These are phyloP conservation scores for Cyprinodon brontotheroides DNA, from an alignment of 2,113 vertebrate genomes.

Conservation along the genomic window DNA sequence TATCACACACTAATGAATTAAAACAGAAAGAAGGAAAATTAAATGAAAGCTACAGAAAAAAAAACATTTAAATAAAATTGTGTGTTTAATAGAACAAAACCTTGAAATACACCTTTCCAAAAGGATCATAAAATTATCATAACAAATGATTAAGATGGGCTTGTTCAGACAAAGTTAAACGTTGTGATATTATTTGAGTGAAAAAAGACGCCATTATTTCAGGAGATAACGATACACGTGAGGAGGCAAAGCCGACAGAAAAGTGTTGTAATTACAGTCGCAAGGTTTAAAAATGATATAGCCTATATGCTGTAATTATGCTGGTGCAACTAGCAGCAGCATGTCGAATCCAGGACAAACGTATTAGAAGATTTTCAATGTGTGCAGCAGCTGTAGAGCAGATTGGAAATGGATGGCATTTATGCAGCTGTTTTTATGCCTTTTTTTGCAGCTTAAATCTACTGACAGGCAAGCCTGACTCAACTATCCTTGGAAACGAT, in stretches of 20 bases:
- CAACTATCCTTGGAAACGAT: neutral
- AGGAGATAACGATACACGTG: slow-evolving; percentile 15
- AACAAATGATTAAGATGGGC: slow-evolving; percentile 17
- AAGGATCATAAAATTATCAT: neutral
- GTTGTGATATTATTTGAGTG: slow-evolving; percentile 13
- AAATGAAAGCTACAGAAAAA: neutral
- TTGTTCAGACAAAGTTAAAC: slow-evolving; percentile 36
- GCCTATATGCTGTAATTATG: neutral
- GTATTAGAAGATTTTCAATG: slow-evolving; percentile 5
- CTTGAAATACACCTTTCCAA: neutral
- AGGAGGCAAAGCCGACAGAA: slow-evolving; percentile 17
- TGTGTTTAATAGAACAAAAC: neutral
- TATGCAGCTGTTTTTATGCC: neutral
- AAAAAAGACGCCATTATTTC: slow-evolving; percentile 16
- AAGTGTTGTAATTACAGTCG: slow-evolving; percentile 22
- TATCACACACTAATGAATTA: neutral
- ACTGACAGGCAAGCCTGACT: neutral
- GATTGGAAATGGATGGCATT: neutral
- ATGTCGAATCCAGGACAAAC: slow-evolving; percentile 17
- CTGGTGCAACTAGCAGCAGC: neutral
- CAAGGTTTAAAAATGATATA: neutral
- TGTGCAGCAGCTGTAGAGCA: slow-evolving; percentile 17
- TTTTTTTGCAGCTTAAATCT: neutral
- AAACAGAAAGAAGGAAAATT: neutral
- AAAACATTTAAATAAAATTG: neutral